Percentiles rank a stretch among this genome's conserved stretches.
Conservation (phyloP, 2,113 vertebrate species). For the Corynorhinus townsendii region DNA sequence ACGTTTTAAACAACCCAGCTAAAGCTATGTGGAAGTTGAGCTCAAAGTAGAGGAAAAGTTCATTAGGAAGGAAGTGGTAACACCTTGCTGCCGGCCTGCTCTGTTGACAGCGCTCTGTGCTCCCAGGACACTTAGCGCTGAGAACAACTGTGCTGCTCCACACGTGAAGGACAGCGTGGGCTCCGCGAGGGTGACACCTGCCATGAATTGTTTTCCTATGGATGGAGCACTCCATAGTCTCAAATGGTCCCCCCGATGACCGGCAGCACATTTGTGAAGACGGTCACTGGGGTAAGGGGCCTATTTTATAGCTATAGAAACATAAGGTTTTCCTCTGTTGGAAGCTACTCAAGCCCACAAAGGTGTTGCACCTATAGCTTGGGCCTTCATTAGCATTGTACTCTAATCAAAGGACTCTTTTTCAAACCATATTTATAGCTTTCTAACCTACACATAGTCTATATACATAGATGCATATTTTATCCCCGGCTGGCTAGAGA, state of each 20-base stretch:
- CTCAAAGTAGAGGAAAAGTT: neutral
- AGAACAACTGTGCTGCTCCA: neutral
- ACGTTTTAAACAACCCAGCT: constrained; percentile 40
- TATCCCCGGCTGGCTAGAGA: constrained; percentile 71
- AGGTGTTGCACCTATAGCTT: constrained; percentile 40
- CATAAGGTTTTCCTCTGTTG: constrained; percentile 17
- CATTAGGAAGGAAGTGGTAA: neutral
- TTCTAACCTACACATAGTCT: constrained; percentile 76
- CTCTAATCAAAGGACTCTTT: constrained; percentile 67
- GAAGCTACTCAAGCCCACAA: constrained; percentile 58
- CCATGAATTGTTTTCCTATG: neutral
- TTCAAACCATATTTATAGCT: constrained; percentile 72
- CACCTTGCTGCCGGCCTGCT: neutral
- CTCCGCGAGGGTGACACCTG: neutral
- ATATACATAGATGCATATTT: constrained; percentile 71
- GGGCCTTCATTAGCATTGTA: constrained; percentile 66
- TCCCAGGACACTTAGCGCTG: neutral
- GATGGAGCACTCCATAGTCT: neutral
- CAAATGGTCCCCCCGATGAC: neutral
- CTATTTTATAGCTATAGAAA: constrained; percentile 2
- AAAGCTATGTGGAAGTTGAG: constrained; percentile 1
- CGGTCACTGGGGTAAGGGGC: neutral
- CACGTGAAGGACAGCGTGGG: neutral
- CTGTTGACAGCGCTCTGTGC: neutral
- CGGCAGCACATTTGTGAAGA: neutral